Conservation (phyloP, 2,888 invertebrate genomes). For the Lasioglossum marginatum region DNA sequence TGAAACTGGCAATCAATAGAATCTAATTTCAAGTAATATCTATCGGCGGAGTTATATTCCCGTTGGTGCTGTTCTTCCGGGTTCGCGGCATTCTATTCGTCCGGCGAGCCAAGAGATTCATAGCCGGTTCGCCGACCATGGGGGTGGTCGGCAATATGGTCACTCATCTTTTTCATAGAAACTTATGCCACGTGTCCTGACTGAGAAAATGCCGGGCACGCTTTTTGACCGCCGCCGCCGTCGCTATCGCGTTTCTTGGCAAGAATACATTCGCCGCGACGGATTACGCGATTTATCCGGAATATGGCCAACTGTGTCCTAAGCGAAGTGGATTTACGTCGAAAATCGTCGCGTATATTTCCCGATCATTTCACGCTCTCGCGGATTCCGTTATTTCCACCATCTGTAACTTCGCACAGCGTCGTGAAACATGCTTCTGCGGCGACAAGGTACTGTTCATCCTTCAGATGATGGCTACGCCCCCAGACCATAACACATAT, state of each 20-base stretch:
- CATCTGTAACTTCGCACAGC: background rate
- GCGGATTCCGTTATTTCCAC: background rate
- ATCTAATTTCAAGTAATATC: slow-evolving; percentile 44
- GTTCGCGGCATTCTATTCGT: slow-evolving; percentile 22
- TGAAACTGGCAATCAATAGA: slow-evolving; percentile 37
- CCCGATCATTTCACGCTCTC: background rate
- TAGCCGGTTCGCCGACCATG: slow-evolving; percentile 28
- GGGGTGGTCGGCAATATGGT: slow-evolving; percentile 38
- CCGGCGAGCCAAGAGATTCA: slow-evolving; percentile 43
- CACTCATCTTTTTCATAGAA: slow-evolving; percentile 53
- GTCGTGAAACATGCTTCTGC: background rate
- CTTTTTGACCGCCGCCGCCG: slow-evolving; percentile 41
- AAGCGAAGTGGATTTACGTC: slow-evolving; percentile 36
- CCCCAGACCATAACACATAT: background rate
- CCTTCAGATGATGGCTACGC: background rate
- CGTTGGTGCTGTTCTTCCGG: background rate
- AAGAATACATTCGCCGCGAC: slow-evolving; percentile 47
- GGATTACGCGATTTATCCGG: slow-evolving; percentile 52
- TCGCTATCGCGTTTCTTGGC: slow-evolving; percentile 50
- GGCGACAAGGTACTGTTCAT: background rate
- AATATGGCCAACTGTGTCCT: slow-evolving; percentile 55
- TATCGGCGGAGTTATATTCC: slow-evolving; percentile 27
- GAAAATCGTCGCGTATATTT: background rate
- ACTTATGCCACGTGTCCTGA: slow-evolving; percentile 53
- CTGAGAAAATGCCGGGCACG: slow-evolving; percentile 54